A percentile compares a stretch with the other conserved stretches of the same genome.
Evolutionary conservation across 2,888 invertebrate genomes (phyloP).

Genomic region (Mythimna pallens): DNA sequence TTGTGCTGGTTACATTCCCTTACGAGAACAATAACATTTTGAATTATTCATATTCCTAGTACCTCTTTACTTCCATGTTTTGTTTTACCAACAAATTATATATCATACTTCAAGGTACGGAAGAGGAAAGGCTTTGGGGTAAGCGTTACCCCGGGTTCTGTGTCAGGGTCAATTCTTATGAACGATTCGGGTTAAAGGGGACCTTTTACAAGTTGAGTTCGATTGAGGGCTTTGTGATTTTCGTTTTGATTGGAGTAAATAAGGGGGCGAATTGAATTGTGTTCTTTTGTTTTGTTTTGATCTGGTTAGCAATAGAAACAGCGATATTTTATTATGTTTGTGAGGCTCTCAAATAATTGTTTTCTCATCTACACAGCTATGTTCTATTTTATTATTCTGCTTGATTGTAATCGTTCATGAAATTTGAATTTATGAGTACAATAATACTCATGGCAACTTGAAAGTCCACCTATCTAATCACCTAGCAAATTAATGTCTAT

Average conservation of each 20-base stretch:
- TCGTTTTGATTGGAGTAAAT: constrained; percentile 37
- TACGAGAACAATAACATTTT: constrained; percentile 40
- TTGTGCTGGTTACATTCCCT: constrained; percentile 20
- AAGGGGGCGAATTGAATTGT: constrained; percentile 17
- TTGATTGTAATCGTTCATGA: neutral
- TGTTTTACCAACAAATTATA: constrained; percentile 45
- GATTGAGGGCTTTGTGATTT: constrained; percentile 35
- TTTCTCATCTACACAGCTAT: too few relatives aligned
- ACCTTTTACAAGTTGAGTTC: constrained; percentile 44
- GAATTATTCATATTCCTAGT: constrained; percentile 54
- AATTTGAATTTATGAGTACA: too few relatives aligned
- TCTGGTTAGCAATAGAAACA: constrained; percentile 15
- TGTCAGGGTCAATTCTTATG: constrained; percentile 51
- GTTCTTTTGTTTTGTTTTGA: constrained; percentile 12
- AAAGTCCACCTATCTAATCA: too few relatives aligned
- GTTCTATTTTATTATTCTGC: neutral
- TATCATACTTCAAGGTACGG: constrained; percentile 30
- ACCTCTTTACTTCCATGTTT: constrained; percentile 45
- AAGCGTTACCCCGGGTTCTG: constrained; percentile 36
- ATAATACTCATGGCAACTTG: too few relatives aligned
- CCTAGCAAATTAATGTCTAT: too few relatives aligned
- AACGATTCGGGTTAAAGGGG: constrained; percentile 28
- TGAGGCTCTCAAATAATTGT: too few relatives aligned
- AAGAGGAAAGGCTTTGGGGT: constrained; percentile 21
- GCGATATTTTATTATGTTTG: neutral